A percentile compares a stretch with the other conserved stretches of the same genome.
Conservation (phyloP, 2,113 vertebrate species). For the Recurvirostra avosetta region DNA sequence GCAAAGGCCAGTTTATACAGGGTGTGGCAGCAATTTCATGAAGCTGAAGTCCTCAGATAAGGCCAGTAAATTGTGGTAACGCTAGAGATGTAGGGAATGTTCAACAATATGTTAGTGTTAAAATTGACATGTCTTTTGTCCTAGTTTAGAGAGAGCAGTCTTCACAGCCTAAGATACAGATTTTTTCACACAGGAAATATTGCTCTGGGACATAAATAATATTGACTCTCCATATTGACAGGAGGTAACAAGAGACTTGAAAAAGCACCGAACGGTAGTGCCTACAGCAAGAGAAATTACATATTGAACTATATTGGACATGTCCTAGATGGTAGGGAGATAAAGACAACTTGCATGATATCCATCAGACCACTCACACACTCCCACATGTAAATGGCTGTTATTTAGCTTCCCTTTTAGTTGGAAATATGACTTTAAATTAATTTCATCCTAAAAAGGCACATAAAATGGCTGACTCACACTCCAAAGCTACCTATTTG, state of each 20-base stretch:
- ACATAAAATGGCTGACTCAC: background rate
- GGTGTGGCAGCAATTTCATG: background rate
- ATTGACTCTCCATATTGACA: slow-evolving; percentile 7
- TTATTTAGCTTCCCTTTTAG: background rate
- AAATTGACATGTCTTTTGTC: background rate
- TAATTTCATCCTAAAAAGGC: background rate
- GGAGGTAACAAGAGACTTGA: slow-evolving; percentile 10
- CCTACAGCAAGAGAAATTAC: background rate
- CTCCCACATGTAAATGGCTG: background rate
- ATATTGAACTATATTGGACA: background rate
- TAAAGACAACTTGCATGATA: background rate
- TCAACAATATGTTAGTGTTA: background rate
- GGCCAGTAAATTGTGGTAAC: background rate
- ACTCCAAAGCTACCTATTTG: background rate
- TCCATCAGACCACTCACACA: background rate
- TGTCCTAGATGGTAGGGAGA: background rate
- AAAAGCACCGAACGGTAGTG: background rate
- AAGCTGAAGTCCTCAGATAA: background rate
- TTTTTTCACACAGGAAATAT: background rate
- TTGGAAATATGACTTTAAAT: background rate
- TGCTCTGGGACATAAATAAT: background rate
- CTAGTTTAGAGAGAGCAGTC: background rate
- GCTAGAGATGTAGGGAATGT: background rate
- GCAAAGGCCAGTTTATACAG: background rate
- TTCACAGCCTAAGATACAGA: background rate